Conservation (phyloP, 2,888 invertebrate genomes). For the Pseudococcus viburni region DNA sequence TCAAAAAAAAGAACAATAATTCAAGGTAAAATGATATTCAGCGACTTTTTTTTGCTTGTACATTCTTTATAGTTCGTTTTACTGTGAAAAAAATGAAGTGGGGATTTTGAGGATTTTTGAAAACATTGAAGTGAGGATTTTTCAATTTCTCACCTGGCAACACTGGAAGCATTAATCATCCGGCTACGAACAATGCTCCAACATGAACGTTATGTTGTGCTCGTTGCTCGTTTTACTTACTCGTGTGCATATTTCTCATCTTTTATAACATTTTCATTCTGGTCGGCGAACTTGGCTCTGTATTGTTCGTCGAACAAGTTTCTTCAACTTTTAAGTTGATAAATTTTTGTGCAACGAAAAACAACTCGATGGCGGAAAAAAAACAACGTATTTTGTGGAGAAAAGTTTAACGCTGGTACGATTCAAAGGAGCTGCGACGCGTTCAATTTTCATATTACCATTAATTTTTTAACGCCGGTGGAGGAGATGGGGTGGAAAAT, state of each 20-base stretch:
- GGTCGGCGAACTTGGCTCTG: not conserved
- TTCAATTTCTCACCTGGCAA: too few relatives aligned
- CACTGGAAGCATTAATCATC: slow-evolving; percentile 37
- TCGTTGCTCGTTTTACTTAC: not conserved
- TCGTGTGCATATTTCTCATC: slow-evolving; percentile 8
- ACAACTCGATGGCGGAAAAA: not conserved
- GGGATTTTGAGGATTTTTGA: too few relatives aligned
- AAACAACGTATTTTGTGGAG: not conserved
- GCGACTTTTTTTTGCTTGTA: too few relatives aligned
- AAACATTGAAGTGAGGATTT: too few relatives aligned
- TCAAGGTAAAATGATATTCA: too few relatives aligned
- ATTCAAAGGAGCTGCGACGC: not conserved
- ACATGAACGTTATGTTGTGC: slow-evolving; percentile 20
- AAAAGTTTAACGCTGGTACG: not conserved
- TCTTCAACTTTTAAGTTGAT: slow-evolving; percentile 38
- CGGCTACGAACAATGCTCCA: slow-evolving; percentile 2
- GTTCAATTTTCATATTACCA: slow-evolving; percentile 20
- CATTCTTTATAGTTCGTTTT: too few relatives aligned
- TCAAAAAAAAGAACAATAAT: too few relatives aligned
- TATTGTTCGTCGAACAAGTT: slow-evolving; percentile 28
- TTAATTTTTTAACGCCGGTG: not conserved
- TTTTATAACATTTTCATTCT: slow-evolving; percentile 17
- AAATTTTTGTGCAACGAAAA: not conserved
- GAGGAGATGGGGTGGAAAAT: slow-evolving; percentile 6
- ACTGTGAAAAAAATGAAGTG: too few relatives aligned